A percentile compares a stretch with the other conserved stretches of the same genome.
Conservation (phyloP, 2,113 vertebrate genomes). For the Cyanocitta stelleri region DNA sequence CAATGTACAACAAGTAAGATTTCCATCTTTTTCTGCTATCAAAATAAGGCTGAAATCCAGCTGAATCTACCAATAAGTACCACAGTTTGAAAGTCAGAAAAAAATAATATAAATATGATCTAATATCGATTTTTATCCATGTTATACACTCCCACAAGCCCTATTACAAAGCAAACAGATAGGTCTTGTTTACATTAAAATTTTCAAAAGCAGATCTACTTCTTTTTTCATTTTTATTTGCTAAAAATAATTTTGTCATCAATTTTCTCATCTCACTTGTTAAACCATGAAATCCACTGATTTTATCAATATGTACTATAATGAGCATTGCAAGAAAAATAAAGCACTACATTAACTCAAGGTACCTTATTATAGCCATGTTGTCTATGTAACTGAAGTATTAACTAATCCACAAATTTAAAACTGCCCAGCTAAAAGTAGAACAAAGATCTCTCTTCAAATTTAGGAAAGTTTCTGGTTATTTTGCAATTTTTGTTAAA, state of each 20-base stretch:
- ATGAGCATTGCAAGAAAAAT: not conserved
- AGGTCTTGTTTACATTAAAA: not conserved
- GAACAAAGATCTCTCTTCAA: not conserved
- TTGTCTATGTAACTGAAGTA: not conserved
- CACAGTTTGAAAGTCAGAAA: not conserved
- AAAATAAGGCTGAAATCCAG: not conserved
- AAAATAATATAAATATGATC: not conserved
- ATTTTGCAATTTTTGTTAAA: not conserved
- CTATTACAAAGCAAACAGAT: not conserved
- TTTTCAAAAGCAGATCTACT: not conserved
- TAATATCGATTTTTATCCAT: rapidly evolving
- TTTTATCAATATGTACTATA: not conserved
- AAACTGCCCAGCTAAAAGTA: not conserved
- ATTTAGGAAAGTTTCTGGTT: not conserved
- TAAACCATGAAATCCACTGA: not conserved
- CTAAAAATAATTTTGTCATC: not conserved
- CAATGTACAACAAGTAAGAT: not conserved
- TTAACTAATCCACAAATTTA: not conserved
- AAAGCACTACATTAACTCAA: not conserved
- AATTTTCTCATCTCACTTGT: not conserved
- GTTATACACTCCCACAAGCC: not conserved
- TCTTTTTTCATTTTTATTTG: not conserved
- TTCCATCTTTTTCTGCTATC: not conserved
- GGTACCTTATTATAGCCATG: rapidly evolving
- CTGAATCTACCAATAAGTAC: not conserved